Base-by-base conservation (phyloP, 2,888 invertebrate genomes). In the Eristalis arbustorum region DNA sequence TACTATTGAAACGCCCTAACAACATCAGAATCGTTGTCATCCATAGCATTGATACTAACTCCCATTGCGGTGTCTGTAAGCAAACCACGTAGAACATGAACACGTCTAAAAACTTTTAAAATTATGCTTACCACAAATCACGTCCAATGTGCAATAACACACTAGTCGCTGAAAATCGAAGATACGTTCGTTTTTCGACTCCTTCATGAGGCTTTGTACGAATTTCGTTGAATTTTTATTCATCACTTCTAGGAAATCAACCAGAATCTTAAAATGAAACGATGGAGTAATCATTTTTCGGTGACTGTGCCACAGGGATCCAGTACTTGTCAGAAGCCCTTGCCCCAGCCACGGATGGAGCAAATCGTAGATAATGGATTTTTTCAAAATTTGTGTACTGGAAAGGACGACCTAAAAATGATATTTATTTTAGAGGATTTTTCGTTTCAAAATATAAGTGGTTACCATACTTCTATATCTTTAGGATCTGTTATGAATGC, bases 11-110 rank as follows among this genome's bases (percentile, higher is more conserved):
- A 93, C 11, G 94, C 94, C 61, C 91, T 90, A 0, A 94, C 93
- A 88, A 95, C 93, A n/a, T 92, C 93, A 0, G 93, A 93, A 25
- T 94, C 92, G 4, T 88, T 88, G 42, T 73, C n/a, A 56, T 93
- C 92, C 90, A 94, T 93, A 4, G 93, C 93, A 89, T 93, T 92
- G 10, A 95, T 91, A 71, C 93, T 90, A 1, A 93, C 93, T 0
- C 96, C 96, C 95, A 96, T 95, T 0, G 95, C 95, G 4, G 95
- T 95, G 90, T 95, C 95, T 90, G 25, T 10, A 79, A 18, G 18
- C 3, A 49, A 1, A 18, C n/a, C 18, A 49, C 8, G 18, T n/a
- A 49, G 1, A 49, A 3, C 5, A 14, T 18, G 6, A 2, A 1
- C 18, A 0, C 2, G 18, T n/a, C 37, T 13, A 3, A 3, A 37